A percentile compares a stretch with the other conserved stretches of the same genome.
These are phyloP conservation scores for Galemys pyrenaicus DNA, from an alignment of 2,113 vertebrate species.

Conservation along the genomic window DNA sequence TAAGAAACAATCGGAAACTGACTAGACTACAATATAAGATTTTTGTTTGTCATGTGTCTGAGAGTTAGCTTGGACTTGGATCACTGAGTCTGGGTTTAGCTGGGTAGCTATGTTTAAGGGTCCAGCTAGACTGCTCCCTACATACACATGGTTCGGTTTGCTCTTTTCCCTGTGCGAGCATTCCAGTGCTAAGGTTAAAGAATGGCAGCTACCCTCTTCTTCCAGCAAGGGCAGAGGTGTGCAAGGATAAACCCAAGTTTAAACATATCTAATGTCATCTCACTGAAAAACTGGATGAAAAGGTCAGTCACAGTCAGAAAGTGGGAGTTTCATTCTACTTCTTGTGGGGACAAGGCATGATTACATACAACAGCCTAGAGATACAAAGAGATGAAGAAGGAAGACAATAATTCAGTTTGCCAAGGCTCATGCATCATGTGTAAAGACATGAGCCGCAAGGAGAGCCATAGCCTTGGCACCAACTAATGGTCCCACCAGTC, in stretches of 20 bases:
- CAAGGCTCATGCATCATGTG: not conserved
- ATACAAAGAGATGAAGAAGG: not conserved
- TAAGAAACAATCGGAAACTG: not conserved
- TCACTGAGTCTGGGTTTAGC: not conserved
- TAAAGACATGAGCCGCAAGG: not conserved
- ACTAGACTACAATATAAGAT: not conserved
- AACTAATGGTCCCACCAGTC: not conserved
- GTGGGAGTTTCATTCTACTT: not conserved
- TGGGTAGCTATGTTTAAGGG: not conserved
- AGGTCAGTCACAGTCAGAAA: not conserved
- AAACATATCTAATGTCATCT: not conserved
- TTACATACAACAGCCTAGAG: not conserved
- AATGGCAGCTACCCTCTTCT: not conserved
- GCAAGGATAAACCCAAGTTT: not conserved
- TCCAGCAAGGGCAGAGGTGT: not conserved
- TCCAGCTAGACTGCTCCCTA: not conserved
- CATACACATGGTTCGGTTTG: not conserved
- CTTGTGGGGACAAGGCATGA: not conserved
- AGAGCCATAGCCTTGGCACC: not conserved
- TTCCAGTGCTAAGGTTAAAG: not conserved
- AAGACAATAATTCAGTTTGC: not conserved
- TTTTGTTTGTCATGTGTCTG: not conserved
- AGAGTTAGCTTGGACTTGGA: not conserved
- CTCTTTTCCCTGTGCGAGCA: accelerated
- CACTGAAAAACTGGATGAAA: not conserved